phyloP scores from a whole-genome alignment of 2,888 invertebrate species.

The Ochlodes sylvanus region DNA sequence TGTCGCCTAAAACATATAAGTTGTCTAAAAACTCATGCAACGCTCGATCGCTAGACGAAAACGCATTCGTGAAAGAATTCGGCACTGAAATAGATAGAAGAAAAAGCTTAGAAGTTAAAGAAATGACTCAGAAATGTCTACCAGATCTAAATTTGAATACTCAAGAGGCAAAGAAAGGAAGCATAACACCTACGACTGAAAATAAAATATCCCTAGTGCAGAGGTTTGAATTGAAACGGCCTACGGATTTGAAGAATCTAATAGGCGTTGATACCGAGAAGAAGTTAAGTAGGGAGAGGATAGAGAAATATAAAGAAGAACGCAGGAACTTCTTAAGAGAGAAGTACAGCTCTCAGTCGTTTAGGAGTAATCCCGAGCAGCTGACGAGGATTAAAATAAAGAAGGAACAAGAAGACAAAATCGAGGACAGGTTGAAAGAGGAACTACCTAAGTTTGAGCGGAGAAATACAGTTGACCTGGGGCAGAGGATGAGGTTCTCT shows the following conservation, averaged over 20 bases:
- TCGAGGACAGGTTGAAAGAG: constrained; percentile 58
- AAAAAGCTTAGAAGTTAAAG: constrained; percentile 87
- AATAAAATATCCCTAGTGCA: constrained; percentile 87
- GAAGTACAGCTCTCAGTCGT: constrained; percentile 93
- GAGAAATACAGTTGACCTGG: constrained; percentile 77
- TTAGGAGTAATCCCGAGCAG: constrained; percentile 87
- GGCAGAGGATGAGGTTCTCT: constrained; percentile 74
- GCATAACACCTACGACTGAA: constrained; percentile 86
- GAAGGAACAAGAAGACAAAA: constrained; percentile 62
- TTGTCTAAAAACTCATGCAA: constrained; percentile 86
- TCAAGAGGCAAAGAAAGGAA: constrained; percentile 56
- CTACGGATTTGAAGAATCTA: constrained; percentile 63
- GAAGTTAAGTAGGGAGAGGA: constrained; percentile 90
- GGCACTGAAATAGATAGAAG: constrained; percentile 80
- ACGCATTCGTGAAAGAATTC: constrained; percentile 89
- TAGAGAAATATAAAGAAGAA: constrained; percentile 96
- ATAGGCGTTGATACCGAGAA: constrained; percentile 79
- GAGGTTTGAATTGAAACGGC: constrained; percentile 67
- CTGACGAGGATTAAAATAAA: constrained; percentile 73
- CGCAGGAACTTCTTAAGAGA: constrained; percentile 93
- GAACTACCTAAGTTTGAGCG: constrained; percentile 74
- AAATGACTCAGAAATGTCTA: constrained; percentile 84
- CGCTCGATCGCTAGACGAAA: constrained; percentile 89
- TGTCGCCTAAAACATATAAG: constrained; percentile 85
- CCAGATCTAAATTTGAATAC: constrained; percentile 76